These are phyloP conservation scores for Gambusia yucatana DNA, from an alignment of 2,797 vertebrate genomes.

Conservation along the genomic window DNA sequence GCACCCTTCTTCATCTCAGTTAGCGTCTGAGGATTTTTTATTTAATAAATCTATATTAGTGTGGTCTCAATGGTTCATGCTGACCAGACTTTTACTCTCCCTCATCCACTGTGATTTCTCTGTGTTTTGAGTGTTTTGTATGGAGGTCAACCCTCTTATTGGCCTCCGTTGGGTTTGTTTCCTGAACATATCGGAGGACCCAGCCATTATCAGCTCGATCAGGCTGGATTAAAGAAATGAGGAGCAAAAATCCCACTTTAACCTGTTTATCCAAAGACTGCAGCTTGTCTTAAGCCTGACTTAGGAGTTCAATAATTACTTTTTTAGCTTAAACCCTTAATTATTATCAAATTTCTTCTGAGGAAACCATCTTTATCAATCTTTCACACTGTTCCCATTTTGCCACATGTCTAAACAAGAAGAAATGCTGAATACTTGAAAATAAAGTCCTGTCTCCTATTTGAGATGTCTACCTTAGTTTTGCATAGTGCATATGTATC, in stretches of 20 bases:
- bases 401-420: not conserved
- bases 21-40: conserved; percentile 12
- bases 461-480: not conserved
- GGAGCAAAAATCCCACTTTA: conserved; percentile 8
- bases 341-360: not conserved
- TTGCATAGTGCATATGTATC: not conserved
- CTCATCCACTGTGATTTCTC: not conserved
- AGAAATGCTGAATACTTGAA: not conserved
- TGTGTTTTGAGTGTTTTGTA: conserved; percentile 22
- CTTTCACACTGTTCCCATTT: not conserved
- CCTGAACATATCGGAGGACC: conserved; percentile 35
- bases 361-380: not conserved
- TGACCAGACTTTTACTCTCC: conserved; percentile 7
- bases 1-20: conserved; percentile 19
- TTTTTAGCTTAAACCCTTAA: not conserved
- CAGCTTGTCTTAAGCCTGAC: conserved; percentile 3
- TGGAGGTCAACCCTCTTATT: conserved; percentile 49
- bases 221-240: conserved; percentile 16
- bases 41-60: conserved; percentile 9
- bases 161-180: conserved; percentile 59
- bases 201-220: conserved; percentile 48
- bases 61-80: conserved; percentile 7
- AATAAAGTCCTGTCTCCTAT: not conserved
- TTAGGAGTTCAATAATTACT: conserved; percentile 7
- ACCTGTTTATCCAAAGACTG: conserved; percentile 43